Evolutionary conservation across 2,113 vertebrate species (phyloP), one percentile per base, ranked within the genome.

Genomic region (Muscicapa adusta): DNA sequence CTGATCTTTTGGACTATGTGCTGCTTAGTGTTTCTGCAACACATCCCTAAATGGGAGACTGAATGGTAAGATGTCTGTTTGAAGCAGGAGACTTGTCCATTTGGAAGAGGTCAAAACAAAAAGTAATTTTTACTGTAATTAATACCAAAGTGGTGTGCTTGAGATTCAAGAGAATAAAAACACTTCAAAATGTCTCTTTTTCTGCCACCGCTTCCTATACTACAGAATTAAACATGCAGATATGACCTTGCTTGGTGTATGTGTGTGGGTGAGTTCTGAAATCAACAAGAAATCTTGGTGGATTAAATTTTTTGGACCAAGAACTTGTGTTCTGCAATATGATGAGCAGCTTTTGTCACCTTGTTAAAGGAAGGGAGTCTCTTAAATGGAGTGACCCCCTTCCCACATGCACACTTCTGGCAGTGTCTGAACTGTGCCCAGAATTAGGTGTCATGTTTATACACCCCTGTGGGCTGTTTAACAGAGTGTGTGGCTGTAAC

Each of bases 341-440:
- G 36, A 33, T 53, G 24, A 72, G 15, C 22, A 58, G 23, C 12
- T 66, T 15, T 61, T 73, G 15, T 34, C 60, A 73, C n/a, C 16
- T 40, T 34, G 5, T 45, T 40, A 70, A 67, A 80, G 17, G 20
- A 60, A 50, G 8, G 8, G 7, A 48, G 22, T 65, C 51, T 60
- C 20, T 53, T 71, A 43, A 79, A 40, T 33, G 5, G 3, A 11
- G 12, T 45, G 40, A 65, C 40, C 8, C 6, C 3, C 7, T 53
- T 70, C 33, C 24, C 28, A 43, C 16, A 5, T 4, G 18, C 33
- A 12, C 0, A 0, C 20, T 9, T 65, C 36, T 42, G 36, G 25
- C 22, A 33, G 26, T 29, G 34, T 40, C 22, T 80, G n/a, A 91
- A 17, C 24, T 0, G 0, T 18, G 19, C 23, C 11, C 50, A 61